Evolutionary conservation across 1,140 invertebrate genomes (phyloP), one percentile per base, ranked within the genome.

Genomic region (Onthophagus taurus): DNA sequence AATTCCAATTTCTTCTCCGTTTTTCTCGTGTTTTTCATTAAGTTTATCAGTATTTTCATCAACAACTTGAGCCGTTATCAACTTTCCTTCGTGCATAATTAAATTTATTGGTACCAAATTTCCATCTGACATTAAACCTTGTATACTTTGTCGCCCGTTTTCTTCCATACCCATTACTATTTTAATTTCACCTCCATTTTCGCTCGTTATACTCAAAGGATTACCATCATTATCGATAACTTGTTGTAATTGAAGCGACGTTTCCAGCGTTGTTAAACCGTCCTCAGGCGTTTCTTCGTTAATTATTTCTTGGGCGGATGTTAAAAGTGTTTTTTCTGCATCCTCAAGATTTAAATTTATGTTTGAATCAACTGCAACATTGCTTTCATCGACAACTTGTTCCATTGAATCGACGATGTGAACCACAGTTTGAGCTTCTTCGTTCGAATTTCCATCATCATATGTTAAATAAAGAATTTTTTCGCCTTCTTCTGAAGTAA

Each of bases 201-300:
- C 71, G 49, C 79, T 74, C 0, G 78, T 79, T 47, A 83, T 71
- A 41, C 76, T 77, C 20, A 83, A 67, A 5, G 77, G 72, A 61
- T 81, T 81, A 9, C 80, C 80, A 38, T 77, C 70, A 48, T 76
- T 72, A 62, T 81, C 80, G 3, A 74, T 75, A 18, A 82, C 71
- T 69, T 80, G 59, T 31, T 57, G 50, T 11, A 41, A 9, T 26
- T 41, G 38, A 14, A 41, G 14, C 14, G 38, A 29, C 6, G 23
- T 4, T 26, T 9, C n/a, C n/a, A 37, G 7, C 1, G 35, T 8
- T 29, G n/a, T 7, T 26, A n/a, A 6, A 26, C 23, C 23, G n/a
- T 26, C n/a, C 6, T n/a, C n/a, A n/a, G 24, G 11, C n/a, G 13
- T 21, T 37, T 36, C 34, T 36, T 37, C 14, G 6, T 13, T 21